These are phyloP conservation scores for Aurelia aurita complex sp. Pacific DNA, from an alignment of 30 jellyfish, hydroid and myxozoan species.

Conservation along the genomic window DNA sequence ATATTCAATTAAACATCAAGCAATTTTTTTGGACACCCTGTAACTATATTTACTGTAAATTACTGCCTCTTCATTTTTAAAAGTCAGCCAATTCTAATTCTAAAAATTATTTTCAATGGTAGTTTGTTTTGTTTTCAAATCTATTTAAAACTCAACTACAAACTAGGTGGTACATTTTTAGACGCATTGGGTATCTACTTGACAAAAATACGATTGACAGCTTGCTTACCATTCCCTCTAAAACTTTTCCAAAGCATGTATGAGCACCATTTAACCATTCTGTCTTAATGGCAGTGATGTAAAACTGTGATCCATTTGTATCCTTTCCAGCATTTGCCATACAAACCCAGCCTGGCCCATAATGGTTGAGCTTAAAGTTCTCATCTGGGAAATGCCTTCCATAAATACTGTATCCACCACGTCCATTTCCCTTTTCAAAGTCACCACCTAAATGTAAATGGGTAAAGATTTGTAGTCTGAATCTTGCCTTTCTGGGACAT, in stretches of 20 bases:
- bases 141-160: too few relatives aligned
- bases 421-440: slow-evolving; percentile 75
- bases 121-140: too few relatives aligned
- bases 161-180: too few relatives aligned
- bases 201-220: not conserved
- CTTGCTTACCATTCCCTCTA: slow-evolving; percentile 87
- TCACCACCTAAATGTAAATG: slow-evolving; percentile 79
- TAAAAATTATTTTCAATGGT: too few relatives aligned
- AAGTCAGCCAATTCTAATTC: too few relatives aligned
- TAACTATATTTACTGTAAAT: too few relatives aligned
- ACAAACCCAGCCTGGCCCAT: slow-evolving; percentile 96
- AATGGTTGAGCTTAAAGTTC: slow-evolving; percentile 64
- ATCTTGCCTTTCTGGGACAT: too few relatives aligned
- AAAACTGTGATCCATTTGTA: slow-evolving; percentile 93
- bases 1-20: too few relatives aligned
- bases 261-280: slow-evolving; percentile 86
- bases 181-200: too few relatives aligned
- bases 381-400: slow-evolving; percentile 91
- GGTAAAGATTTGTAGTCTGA: too few relatives aligned
- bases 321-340: slow-evolving; percentile 98
- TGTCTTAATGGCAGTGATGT: slow-evolving; percentile 75
- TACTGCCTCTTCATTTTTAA: too few relatives aligned
- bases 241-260: slow-evolving; percentile 93
- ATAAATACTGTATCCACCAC: slow-evolving; percentile 90
- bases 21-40: too few relatives aligned